phyloP scores from a whole-genome alignment of 2,113 vertebrate genomes.

The Scatophagus argus region DNA sequence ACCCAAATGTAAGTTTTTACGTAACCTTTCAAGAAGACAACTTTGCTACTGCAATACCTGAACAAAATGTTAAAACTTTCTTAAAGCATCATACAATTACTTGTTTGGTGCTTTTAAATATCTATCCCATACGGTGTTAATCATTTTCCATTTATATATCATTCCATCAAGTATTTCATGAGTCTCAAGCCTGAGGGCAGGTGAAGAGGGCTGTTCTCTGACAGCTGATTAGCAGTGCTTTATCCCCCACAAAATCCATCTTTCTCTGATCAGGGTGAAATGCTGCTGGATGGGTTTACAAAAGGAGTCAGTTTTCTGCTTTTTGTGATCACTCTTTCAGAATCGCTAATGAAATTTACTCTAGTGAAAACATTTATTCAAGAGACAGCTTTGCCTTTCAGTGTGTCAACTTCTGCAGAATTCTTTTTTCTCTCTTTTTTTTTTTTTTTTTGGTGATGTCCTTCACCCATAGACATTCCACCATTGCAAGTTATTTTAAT shows the following conservation, averaged over 20 bases:
- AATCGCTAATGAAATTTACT: conserved; percentile 39
- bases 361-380: conserved; percentile 28
- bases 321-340: conserved; percentile 18
- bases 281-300: background rate
- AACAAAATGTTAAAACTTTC: background rate
- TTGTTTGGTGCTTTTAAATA: conserved; percentile 2
- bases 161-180: conserved; percentile 18
- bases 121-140: background rate
- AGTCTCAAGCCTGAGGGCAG: conserved; percentile 15
- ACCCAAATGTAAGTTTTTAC: conserved; percentile 1
- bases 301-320: conserved; percentile 13
- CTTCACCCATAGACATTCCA: conserved; percentile 53
- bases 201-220: conserved; percentile 26
- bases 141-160: conserved; percentile 22
- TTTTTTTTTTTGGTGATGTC: conserved; percentile 43
- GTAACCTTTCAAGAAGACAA: background rate
- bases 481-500: conserved; percentile 63
- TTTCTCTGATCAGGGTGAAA: conserved; percentile 38
- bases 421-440: conserved; percentile 36
- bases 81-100: background rate
- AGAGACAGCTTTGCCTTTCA: conserved; percentile 24
- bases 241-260: conserved; percentile 20
- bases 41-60: background rate
- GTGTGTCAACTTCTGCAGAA: conserved; percentile 8
- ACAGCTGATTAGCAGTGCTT: conserved; percentile 31